phyloP scores from a whole-genome alignment of 92 coral and sea anemone genomes.

The Epizoanthus scotinus region DNA sequence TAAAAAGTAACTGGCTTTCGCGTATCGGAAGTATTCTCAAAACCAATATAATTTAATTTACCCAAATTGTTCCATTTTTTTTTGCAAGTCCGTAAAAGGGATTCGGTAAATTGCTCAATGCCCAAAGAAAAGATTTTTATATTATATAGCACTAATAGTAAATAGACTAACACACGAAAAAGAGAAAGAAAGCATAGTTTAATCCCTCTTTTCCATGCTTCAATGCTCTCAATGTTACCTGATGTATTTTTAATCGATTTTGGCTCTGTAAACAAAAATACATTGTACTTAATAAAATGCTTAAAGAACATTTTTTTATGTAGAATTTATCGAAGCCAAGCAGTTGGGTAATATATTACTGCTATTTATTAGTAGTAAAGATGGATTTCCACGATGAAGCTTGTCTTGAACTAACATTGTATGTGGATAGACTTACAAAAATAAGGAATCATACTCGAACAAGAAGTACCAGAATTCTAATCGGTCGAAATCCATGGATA shows the following conservation, averaged over 20 bases:
- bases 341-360: conserved; percentile 8
- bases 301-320: neutral
- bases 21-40: neutral
- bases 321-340: neutral
- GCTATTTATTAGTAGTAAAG: neutral
- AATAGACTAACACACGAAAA: too few species aligned
- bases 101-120: neutral
- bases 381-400: neutral
- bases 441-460: neutral
- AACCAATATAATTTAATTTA: conserved; percentile 17
- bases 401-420: neutral
- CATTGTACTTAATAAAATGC: neutral
- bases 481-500: neutral
- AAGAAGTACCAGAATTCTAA: neutral
- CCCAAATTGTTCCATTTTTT: neutral
- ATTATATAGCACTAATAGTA: too few species aligned
- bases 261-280: conserved; percentile 23
- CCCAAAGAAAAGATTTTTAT: too few species aligned
- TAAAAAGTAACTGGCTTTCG: conserved; percentile 10
- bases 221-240: neutral
- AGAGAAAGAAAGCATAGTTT: conserved; percentile 4
- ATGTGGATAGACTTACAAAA: neutral
- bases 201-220: neutral
- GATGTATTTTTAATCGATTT: conserved; percentile 35
- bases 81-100: neutral